These are phyloP conservation scores for Dicentrarchus labrax DNA, from an alignment of 2,113 vertebrate genomes.

Conservation along the genomic window DNA sequence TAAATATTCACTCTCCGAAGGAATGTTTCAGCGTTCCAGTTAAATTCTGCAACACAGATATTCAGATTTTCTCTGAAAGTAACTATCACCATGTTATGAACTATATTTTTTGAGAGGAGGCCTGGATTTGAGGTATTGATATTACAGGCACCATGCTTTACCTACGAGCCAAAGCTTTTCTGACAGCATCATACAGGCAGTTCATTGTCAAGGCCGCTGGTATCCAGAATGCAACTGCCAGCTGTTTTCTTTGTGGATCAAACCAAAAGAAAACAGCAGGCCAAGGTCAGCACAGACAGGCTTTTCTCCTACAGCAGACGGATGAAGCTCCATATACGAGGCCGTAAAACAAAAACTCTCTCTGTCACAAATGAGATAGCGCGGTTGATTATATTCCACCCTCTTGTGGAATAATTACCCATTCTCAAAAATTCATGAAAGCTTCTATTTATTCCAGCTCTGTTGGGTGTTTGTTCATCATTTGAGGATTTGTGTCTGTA, in stretches of 20 bases:
- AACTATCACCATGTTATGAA: conserved; percentile 20
- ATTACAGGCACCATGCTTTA: conserved; percentile 74
- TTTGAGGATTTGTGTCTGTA: conserved; percentile 37
- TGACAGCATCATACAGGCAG: conserved; percentile 81
- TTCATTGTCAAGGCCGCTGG: conserved; percentile 76
- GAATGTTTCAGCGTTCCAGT: conserved; percentile 19
- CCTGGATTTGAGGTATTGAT: conserved; percentile 67
- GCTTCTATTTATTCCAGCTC: conserved; percentile 48
- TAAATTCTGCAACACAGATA: not conserved
- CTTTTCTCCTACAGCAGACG: conserved; percentile 68
- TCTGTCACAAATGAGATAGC: conserved; percentile 49
- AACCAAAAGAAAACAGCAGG: conserved; percentile 83
- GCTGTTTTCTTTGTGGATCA: conserved; percentile 84
- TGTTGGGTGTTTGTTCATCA: conserved; percentile 44
- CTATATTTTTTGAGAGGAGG: conserved; percentile 30
- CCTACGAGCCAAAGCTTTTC: conserved; percentile 75
- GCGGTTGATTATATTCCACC: conserved; percentile 62
- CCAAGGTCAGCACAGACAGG: conserved; percentile 78
- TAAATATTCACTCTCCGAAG: conserved; percentile 14
- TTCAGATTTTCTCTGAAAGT: not conserved
- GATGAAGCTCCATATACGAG: conserved; percentile 61
- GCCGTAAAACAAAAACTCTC: conserved; percentile 41
- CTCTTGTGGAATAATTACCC: conserved; percentile 55
- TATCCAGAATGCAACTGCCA: conserved; percentile 79
- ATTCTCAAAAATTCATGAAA: conserved; percentile 60